Evolutionary conservation across 2,797 vertebrate species (phyloP), one percentile per base, ranked within the genome.

Genomic region (Sebastes hubbsi): DNA sequence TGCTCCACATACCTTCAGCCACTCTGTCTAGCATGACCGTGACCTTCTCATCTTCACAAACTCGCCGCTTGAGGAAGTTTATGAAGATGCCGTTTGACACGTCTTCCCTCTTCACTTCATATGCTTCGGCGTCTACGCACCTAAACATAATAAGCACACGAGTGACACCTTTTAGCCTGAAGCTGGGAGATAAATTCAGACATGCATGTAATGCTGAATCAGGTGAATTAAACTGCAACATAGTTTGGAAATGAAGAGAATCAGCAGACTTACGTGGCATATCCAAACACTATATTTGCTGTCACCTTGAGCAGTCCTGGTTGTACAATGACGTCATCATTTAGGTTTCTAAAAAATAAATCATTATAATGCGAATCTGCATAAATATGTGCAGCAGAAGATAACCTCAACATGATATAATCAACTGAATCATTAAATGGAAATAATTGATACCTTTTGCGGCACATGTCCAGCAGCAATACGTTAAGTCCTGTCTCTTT

Each of bases 401-500:
- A 16, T 38, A 10, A 25, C 11, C 4, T 61, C 5, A 70, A 18
- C 10, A 16, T 55, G 10, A 56, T 6, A 55, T 13, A 20, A 20
- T 69, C 0, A 63, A 52, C 61, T 25, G 0, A 62, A 34, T 18
- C 0, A 36, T 11, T 4, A 29, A 27, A 30, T 6, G 4, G 38
- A 18, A 1, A 20, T 69, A 0, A 12, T 11, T 12, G 4, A 7
- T 71, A 97, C 97, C 96, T 95, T 91, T 97, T 97, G 86, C 97
- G 97, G 87, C 97, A 98, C 97, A 98, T 98, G 91, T 98, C 97
- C 20, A 98, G 89, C 78, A 98, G 93, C 84, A 98, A 97, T 49
- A 97, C 93, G 22, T 98, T 98, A 83, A 98, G 97, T 56, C 95
- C 94, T 0, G 97, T 98, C 88, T 89, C 78, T 64, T 96, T 96